Evolutionary conservation across 2,797 vertebrate species (phyloP).

Genomic region (Glossophaga mutica): DNA sequence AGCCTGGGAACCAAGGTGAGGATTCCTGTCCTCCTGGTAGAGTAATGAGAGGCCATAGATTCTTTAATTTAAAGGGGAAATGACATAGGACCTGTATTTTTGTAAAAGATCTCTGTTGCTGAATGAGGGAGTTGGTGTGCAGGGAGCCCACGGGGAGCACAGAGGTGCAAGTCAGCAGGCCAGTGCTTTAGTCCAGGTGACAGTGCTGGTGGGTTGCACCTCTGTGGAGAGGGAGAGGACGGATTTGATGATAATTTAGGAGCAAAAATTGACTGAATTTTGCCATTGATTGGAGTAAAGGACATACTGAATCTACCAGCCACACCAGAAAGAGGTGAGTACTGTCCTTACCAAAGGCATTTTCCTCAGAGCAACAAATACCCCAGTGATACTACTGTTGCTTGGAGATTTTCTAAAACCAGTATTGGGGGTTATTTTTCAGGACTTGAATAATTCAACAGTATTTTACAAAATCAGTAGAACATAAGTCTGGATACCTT

Average conservation of each 20-base stretch:
- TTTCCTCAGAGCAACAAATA: background rate
- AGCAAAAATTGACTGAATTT: background rate
- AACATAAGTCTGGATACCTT: background rate
- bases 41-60: background rate
- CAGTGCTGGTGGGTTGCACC: too few species aligned
- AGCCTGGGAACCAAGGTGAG: background rate
- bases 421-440: background rate
- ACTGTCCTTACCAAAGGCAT: background rate
- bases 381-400: background rate
- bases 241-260: background rate
- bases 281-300: background rate
- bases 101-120: background rate
- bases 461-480: background rate
- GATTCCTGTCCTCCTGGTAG: background rate
- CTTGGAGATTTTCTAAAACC: background rate
- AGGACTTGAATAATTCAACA: background rate
- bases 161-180: background rate
- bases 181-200: background rate
- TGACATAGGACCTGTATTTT: background rate
- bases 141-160: too few species aligned
- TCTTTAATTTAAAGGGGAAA: background rate
- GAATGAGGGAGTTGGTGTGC: background rate
- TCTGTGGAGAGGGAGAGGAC: background rate
- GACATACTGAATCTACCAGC: background rate
- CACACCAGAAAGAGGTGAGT: background rate